These are phyloP conservation scores for Phylloscopus trochilus DNA, from an alignment of 2,113 vertebrate species.

Conservation along the genomic window DNA sequence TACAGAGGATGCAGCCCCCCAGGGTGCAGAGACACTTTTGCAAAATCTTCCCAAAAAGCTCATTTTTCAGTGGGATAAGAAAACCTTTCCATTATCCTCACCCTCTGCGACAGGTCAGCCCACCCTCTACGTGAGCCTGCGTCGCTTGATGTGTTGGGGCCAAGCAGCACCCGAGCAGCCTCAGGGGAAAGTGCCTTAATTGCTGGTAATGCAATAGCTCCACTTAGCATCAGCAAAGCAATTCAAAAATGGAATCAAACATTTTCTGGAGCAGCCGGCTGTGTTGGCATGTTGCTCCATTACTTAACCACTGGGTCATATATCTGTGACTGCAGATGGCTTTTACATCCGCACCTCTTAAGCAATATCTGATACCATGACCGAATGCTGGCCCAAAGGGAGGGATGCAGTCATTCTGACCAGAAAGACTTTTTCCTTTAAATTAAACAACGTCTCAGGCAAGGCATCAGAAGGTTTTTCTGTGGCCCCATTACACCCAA, in stretches of 20 bases:
- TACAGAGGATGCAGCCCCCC: background rate
- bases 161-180: background rate
- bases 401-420: background rate
- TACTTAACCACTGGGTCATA: constrained; percentile 62
- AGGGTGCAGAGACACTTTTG: background rate
- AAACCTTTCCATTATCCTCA: background rate
- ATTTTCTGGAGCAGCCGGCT: constrained; percentile 56
- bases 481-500: background rate
- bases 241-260: constrained; percentile 60
- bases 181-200: background rate
- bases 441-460: background rate
- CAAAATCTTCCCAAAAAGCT: background rate
- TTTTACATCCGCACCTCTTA: constrained; percentile 35
- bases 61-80: background rate
- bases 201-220: constrained; percentile 54
- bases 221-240: constrained; percentile 61
- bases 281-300: constrained; percentile 55
- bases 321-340: constrained; percentile 63
- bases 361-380: constrained; percentile 56
- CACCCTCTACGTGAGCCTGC: rapidly evolving
- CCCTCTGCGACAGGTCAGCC: background rate
- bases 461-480: background rate
- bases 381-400: background rate
- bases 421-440: constrained; percentile 30
- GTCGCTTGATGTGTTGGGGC: rapidly evolving